These are phyloP conservation scores for Scatophagus argus DNA, from an alignment of 2,113 vertebrate species.

Conservation along the genomic window DNA sequence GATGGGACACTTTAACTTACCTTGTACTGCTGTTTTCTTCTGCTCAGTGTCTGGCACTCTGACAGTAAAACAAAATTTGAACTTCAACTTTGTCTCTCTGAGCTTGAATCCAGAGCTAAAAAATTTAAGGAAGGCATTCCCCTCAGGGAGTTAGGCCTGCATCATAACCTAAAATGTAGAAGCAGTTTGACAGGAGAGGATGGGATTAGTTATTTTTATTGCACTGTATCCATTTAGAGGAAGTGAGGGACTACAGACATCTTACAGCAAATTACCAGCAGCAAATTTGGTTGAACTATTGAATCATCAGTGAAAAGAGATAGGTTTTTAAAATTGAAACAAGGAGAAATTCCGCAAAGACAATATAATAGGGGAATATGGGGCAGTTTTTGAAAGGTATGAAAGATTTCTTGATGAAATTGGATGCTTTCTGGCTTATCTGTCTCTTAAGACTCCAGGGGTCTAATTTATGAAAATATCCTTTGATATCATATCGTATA, in stretches of 20 bases:
- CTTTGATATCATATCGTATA: conserved; percentile 22
- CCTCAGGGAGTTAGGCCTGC: conserved; percentile 16
- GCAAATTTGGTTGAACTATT: conserved; percentile 20
- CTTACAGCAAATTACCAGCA: background rate
- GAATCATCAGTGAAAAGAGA: background rate
- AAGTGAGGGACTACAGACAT: background rate
- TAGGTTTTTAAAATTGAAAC: background rate
- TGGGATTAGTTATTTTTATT: conserved; percentile 42
- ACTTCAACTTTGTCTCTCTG: conserved; percentile 37
- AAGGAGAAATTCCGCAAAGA: background rate
- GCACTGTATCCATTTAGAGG: conserved; percentile 5
- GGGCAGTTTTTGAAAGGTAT: background rate
- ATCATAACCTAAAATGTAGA: conserved; percentile 54
- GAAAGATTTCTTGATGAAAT: conserved; percentile 23
- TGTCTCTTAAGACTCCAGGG: background rate
- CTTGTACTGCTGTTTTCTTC: background rate
- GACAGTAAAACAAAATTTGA: conserved; percentile 28
- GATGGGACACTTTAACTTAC: background rate
- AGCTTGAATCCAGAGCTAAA: conserved; percentile 46
- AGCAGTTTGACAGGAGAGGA: conserved; percentile 41
- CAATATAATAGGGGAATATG: background rate
- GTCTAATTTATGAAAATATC: background rate
- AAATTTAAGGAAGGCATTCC: conserved; percentile 31
- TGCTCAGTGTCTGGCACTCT: conserved; percentile 28
- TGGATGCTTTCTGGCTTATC: background rate